Evolutionary conservation across 2,888 invertebrate species (phyloP).

Genomic region (Yponomeuta plumbellus): DNA sequence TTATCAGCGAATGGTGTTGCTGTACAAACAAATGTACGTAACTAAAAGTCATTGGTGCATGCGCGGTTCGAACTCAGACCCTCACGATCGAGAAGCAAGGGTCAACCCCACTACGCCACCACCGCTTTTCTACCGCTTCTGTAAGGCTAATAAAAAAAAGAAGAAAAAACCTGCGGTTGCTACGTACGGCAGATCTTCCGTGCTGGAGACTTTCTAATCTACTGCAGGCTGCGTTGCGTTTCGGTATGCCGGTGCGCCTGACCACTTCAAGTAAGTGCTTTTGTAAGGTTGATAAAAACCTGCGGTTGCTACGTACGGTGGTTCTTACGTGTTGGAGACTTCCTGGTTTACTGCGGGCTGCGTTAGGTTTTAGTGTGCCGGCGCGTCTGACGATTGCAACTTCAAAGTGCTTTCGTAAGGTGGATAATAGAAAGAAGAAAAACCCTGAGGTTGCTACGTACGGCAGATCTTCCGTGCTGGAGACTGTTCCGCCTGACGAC

Average conservation of each 20-base stretch:
- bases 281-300: no score
- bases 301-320: conserved; percentile 86
- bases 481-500: conserved; percentile 91
- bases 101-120: no score
- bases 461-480: conserved; percentile 88
- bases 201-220: conserved; percentile 92
- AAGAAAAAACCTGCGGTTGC: conserved; percentile 85
- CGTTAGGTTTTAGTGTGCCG: conserved; percentile 96
- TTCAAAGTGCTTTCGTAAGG: no score
- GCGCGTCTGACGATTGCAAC: conserved; percentile 75
- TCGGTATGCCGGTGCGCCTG: conserved; percentile 89
- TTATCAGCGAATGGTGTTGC: no score
- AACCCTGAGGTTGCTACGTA: conserved; percentile 84
- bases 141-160: no score
- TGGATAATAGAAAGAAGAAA: no score
- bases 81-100: no score
- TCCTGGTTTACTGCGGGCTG: conserved; percentile 95
- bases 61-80: no score
- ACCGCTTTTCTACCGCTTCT: no score
- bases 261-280: conserved; percentile 64
- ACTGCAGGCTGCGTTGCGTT: conserved; percentile 96
- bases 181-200: conserved; percentile 87
- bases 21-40: no score
- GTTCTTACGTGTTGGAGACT: conserved; percentile 89
- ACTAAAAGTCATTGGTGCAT: no score